A percentile compares a stretch with the other conserved stretches of the same genome.
Conservation (phyloP, 1,140 invertebrate species). For the Adoxophyes honmai region DNA sequence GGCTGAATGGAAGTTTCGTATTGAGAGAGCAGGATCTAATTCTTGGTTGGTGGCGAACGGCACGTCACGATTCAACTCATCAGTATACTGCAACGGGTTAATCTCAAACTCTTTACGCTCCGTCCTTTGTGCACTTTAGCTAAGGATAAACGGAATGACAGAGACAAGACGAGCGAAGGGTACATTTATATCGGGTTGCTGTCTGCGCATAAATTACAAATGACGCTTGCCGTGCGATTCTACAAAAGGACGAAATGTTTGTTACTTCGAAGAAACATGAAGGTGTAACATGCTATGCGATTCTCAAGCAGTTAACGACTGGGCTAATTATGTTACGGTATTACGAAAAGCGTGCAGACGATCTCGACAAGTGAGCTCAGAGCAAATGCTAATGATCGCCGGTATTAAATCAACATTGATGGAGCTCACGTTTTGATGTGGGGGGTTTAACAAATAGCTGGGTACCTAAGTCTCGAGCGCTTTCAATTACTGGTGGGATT, state of each 20-base stretch:
- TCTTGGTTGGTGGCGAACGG: constrained; percentile 28
- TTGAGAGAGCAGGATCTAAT: constrained; percentile 44
- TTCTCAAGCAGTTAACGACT: too few relatives aligned
- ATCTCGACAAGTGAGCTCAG: neutral
- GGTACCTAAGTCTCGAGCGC: neutral
- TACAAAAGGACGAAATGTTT: constrained; percentile 2
- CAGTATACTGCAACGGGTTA: neutral
- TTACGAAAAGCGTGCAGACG: too few relatives aligned
- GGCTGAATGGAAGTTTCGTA: neutral
- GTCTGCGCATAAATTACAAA: constrained; percentile 52
- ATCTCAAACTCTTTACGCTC: too few relatives aligned
- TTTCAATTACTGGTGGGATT: neutral
- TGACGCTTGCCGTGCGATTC: constrained; percentile 22
- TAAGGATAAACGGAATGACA: too few relatives aligned
- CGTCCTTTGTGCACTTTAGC: too few relatives aligned
- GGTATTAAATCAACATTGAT: neutral
- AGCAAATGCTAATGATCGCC: neutral
- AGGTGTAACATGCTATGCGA: neutral
- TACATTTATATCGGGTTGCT: constrained; percentile 2
- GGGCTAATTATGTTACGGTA: too few relatives aligned
- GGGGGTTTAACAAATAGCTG: neutral
- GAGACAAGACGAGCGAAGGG: too few relatives aligned
- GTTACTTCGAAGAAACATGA: neutral
- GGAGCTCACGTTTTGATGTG: neutral
- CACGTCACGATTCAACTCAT: constrained; percentile 43